Base-by-base conservation (phyloP, 2,888 invertebrate species). In the Polydesmus complanatus region DNA sequence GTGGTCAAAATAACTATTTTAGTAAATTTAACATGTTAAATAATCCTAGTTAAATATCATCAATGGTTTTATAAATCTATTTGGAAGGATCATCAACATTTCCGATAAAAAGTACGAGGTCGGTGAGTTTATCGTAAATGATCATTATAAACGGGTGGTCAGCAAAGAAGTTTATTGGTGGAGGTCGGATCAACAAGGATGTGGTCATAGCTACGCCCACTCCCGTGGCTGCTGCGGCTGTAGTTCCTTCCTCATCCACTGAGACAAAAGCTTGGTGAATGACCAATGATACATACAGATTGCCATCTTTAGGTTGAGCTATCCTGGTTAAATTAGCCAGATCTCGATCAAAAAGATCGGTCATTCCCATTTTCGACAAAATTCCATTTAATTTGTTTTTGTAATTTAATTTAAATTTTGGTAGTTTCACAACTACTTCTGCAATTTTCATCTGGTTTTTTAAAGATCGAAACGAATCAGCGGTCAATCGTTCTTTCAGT, bases 321-420 rank as follows among this genome's bases (percentile, higher is more conserved):
- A 60, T 56, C 48, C 60, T 56, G n/a, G 49, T 49, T 18, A 60
- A 25, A 54, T 60, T 56, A 21, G 60, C 56, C 8, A 27, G 25
- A 8, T 25, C 21, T 3, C 22, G 8, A 52, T n/a, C 26, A 58
- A 63, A 63, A 21, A 62, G 23, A 21, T 63, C 60, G 8, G 25
- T 26, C 2, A 63, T 52, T 1, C 63, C 63, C 57, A 62, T 25
- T 2, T n/a, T 27, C 19, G 47, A 27, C 19, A 63, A 52, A 18
- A 51, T 48, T 0, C 56, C 25, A n/a, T 53, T 56, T 23, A 63
- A 50, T 0, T 23, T 21, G 23, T 54, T 52, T 27, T 54, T 57
- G 18, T 81, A 81, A 73, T 90, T 88, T 55, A 89, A 81, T 72
- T 83, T 86, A 73, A 91, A 91, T 72, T 83, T 87, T 1, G 91